These are phyloP conservation scores for Drosophila setifemur DNA, from an alignment of 1,140 invertebrate genomes.

Conservation along the genomic window DNA sequence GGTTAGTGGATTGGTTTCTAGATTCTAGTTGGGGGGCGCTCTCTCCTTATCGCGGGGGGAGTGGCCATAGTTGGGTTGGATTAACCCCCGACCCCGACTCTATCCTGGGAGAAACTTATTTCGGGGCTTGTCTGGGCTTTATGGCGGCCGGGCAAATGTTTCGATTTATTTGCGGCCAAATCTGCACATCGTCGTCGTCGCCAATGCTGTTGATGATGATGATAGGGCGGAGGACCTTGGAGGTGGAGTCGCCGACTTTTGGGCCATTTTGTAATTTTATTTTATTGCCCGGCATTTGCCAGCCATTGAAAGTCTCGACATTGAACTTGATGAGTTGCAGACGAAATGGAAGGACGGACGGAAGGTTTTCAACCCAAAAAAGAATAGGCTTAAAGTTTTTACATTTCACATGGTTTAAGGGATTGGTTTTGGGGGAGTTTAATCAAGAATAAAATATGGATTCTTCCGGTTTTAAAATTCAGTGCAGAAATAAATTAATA, in stretches of 20 bases:
- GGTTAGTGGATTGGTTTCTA: constrained; percentile 42
- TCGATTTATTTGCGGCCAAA: constrained; percentile 75
- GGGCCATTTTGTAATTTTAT: constrained; percentile 57
- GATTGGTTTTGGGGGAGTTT: too few species aligned
- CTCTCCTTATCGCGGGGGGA: constrained; percentile 38
- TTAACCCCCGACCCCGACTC: too few species aligned
- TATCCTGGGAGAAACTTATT: constrained; percentile 2
- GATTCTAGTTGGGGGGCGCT: constrained; percentile 8
- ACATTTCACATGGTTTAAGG: too few species aligned
- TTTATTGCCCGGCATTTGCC: constrained; percentile 54
- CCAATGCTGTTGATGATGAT: constrained; percentile 22
- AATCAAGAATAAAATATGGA: too few species aligned
- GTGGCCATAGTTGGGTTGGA: neutral
- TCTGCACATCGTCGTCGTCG: constrained; percentile 46
- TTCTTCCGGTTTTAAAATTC: too few species aligned
- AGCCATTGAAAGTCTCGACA: constrained; percentile 43
- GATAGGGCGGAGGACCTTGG: neutral
- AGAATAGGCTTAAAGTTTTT: neutral
- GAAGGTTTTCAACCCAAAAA: too few species aligned
- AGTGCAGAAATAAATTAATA: too few species aligned
- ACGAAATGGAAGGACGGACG: too few species aligned
- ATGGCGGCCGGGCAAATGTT: constrained; percentile 63
- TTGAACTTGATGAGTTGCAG: constrained; percentile 48
- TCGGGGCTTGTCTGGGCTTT: constrained; percentile 63
- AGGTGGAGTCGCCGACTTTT: constrained; percentile 4